These are phyloP conservation scores for Strongylocentrotus purpuratus DNA, from an alignment of 35 echinoderm and acorn worm species.

Conservation along the genomic window DNA sequence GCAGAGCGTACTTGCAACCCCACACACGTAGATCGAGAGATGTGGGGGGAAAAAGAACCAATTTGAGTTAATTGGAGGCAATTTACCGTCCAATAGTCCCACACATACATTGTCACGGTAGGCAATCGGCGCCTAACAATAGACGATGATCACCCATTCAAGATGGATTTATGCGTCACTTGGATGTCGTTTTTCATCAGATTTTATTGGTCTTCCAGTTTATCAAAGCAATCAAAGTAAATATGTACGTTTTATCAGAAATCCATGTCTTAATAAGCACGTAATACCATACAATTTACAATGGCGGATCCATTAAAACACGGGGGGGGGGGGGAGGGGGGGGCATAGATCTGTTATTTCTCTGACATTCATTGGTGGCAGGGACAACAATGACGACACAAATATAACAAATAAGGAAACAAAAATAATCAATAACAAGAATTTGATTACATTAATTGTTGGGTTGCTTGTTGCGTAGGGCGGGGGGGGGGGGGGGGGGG, in stretches of 20 bases:
- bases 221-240: background rate
- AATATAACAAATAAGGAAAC: too few relatives aligned
- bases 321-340: too few relatives aligned
- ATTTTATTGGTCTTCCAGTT: background rate
- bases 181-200: background rate
- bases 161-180: background rate
- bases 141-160: background rate
- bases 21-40: background rate
- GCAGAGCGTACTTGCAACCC: background rate
- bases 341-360: too few relatives aligned
- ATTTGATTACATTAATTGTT: too few relatives aligned
- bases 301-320: background rate
- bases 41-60: background rate
- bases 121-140: background rate
- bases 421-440: too few relatives aligned
- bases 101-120: background rate
- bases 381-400: too few relatives aligned
- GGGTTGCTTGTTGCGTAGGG: too few relatives aligned
- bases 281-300: background rate
- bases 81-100: background rate
- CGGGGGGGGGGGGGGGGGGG: too few relatives aligned
- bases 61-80: background rate
- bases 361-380: too few relatives aligned
- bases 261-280: background rate
- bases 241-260: background rate